Evolutionary conservation across 2,888 invertebrate genomes (phyloP), one percentile per base, ranked within the genome.

Genomic region (Linhomoeus sp.): DNA sequence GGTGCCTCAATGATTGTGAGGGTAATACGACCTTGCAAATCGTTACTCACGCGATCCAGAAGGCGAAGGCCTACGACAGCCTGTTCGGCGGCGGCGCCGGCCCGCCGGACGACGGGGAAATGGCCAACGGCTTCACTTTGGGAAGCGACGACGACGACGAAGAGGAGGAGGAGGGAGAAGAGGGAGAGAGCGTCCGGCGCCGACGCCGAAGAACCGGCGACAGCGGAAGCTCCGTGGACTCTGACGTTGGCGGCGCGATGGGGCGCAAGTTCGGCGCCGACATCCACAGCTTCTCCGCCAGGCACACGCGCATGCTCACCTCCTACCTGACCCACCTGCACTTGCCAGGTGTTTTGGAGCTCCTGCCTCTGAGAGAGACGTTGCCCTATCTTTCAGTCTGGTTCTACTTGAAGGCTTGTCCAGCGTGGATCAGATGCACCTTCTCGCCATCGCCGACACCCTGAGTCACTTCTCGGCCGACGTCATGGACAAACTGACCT

Each of bases 371-470:
- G 38, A 5, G 38, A n/a, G n/a, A n/a, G n/a, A n/a, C n/a, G n/a
- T n/a, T n/a, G n/a, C n/a, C n/a, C n/a, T n/a, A n/a, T n/a, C n/a
- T 19, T 24, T 40, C 40, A 12, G 19, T 19, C n/a, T 19, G 40
- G 40, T 17, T 40, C 19, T 17, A 19, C n/a, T n/a, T n/a, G n/a
- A 92, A 1, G 94, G 92, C 0, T 70, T 92, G 37, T 87, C 86
- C 3, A 88, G 88, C 55, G 74, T 94, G 46, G 97, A 99, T 69
- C 97, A 99, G 69, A 97, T 99, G 94, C 97, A 99, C 68, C 73
- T 99, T 50, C 69, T 99, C n/a, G 97, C 97, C 1, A 68, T 99
- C 50, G 94, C 94, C 15, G 97, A 99, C 62, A 97, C 97, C 0
- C 88, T 99, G 45, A 59, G 59, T 48, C 62, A 62, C 35, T 69